Conservation (phyloP, 2,113 vertebrate genomes). For the Varanus salvator region DNA sequence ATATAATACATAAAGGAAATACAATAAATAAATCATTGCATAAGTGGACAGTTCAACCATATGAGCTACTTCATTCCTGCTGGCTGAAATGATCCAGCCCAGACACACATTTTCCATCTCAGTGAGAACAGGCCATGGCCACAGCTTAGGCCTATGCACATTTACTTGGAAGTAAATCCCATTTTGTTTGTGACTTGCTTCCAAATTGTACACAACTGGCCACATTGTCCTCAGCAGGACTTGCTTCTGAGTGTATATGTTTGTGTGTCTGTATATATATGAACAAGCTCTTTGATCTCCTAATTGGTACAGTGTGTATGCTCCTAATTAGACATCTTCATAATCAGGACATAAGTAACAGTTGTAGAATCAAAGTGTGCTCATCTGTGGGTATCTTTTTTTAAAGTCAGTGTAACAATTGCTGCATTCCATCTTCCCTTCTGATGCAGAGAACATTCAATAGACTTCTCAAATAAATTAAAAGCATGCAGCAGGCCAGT, state of each 20-base stretch:
- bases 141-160: not conserved
- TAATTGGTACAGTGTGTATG: not conserved
- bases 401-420: conserved; percentile 41
- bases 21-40: too few relatives aligned
- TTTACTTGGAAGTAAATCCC: not conserved
- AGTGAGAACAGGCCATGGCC: not conserved
- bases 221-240: not conserved
- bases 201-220: not conserved
- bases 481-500: conserved; percentile 45
- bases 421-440: conserved; percentile 29
- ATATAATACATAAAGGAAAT: too few relatives aligned
- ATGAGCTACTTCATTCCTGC: not conserved
- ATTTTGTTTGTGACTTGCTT: not conserved
- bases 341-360: conserved; percentile 14
- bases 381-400: not conserved
- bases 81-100: not conserved
- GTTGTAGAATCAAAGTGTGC: conserved; percentile 40
- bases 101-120: not conserved
- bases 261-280: not conserved
- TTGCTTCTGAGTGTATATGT: not conserved
- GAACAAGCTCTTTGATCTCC: conserved; percentile 28
- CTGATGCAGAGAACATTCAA: conserved; percentile 23
- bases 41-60: not conserved
- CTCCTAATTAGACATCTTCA: conserved; percentile 17
- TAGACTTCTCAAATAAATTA: conserved; percentile 48